Conservation (phyloP, 2,113 vertebrate species). For the Gymnocephalus cernua region DNA sequence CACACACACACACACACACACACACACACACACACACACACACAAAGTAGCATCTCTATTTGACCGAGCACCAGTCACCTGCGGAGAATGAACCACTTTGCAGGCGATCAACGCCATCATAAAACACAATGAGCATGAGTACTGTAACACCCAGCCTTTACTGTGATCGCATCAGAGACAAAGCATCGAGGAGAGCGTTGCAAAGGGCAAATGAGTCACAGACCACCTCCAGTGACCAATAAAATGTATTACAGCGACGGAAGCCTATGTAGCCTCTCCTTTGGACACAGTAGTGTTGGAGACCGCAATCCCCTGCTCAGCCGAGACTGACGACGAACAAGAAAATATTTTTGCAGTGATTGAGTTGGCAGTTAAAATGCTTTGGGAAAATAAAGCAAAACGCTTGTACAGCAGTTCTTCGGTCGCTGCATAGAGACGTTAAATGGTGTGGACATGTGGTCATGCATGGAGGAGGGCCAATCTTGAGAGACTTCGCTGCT, state of each 20-base stretch:
- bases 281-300: background rate
- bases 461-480: conserved; percentile 75
- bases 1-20: background rate
- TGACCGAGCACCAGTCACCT: conserved; percentile 68
- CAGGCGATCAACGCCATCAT: conserved; percentile 44
- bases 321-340: conserved; percentile 68
- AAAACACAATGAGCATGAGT: conserved; percentile 52
- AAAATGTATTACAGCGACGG: conserved; percentile 39
- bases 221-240: conserved; percentile 54
- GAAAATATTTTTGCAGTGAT: conserved; percentile 69
- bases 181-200: conserved; percentile 18
- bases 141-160: conserved; percentile 47
- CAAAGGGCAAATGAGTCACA: conserved; percentile 66
- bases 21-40: background rate
- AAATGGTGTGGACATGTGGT: conserved; percentile 69
- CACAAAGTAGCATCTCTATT: conserved; percentile 26
- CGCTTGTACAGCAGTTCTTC: conserved; percentile 67
- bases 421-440: conserved; percentile 38
- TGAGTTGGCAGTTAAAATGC: conserved; percentile 70
- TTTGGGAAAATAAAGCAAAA: conserved; percentile 68
- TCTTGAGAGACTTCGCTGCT: conserved; percentile 45
- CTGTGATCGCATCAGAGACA: conserved; percentile 40
- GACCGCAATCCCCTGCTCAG: conserved; percentile 31
- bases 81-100: conserved; percentile 73
- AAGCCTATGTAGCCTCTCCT: conserved; percentile 5